Base-by-base conservation (phyloP, 2,888 invertebrate genomes). In the Synergus laeviventris region DNA sequence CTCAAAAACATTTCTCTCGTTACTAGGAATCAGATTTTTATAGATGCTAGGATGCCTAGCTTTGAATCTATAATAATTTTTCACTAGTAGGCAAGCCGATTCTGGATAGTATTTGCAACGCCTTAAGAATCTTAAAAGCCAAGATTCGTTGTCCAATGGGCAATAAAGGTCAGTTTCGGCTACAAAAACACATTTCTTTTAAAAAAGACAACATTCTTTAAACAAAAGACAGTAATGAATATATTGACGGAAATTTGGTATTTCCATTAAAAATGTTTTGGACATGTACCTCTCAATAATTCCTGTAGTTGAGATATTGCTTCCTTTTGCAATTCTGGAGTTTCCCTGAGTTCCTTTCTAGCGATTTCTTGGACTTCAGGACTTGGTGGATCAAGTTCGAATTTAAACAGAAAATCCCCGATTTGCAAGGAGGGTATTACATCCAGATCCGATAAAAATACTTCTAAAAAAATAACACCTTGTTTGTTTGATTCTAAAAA, bases 41-140 rank as follows among this genome's bases (percentile, higher is more conserved):
- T 96, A 97, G 18, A 95, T 93, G 84, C 95, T 94, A 74, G 93
- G 88, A 87, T 97, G 95, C 87, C 96, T 96, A 74, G 94, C 90
- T 91, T 96, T 96, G 89, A 96, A 97, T n/a, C 92, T 92, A 91
- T 96, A 97, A 89, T 96, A 96, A 73, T 95, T 93, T 91, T 96
- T 95, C 91, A 97, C 95, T 92, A 97, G 91, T 81, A 95, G 94
- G 79, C 94, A 92, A 0, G 98, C 95, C 85, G 97, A 96, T 82
- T 97, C 96, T 7, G 97, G 96, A 89, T 98, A 97, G 91, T 95
- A 98, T 91, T 98, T 97, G 91, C 96, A 95, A 3, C 97, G 96
- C 75, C 98, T 93, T 60, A 98, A 92, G 87, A 97, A 98, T 74
- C 97, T 92, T 11, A 97, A 91, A 0, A 97, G 91, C 95, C 95